A percentile compares a stretch with the other conserved stretches of the same genome.
These are phyloP conservation scores for Ellobius talpinus DNA, from an alignment of 2,113 vertebrate genomes.

Conservation along the genomic window DNA sequence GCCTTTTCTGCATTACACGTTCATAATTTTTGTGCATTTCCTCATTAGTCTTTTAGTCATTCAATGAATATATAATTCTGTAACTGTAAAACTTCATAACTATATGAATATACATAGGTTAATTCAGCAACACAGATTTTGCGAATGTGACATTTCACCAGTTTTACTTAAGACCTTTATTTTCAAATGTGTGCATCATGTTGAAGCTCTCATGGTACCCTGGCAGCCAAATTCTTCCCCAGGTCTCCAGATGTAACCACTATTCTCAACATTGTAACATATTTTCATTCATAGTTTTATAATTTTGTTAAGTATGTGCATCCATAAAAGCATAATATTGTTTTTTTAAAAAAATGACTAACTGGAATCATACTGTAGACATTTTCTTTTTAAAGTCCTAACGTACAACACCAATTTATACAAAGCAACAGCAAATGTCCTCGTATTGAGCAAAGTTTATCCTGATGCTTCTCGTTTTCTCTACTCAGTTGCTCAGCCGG, in stretches of 20 bases:
- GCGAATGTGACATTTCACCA: not conserved
- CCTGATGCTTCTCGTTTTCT: not conserved
- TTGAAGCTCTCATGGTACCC: not conserved
- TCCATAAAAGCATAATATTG: slow-evolving; percentile 32
- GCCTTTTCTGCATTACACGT: not conserved
- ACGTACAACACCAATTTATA: not conserved
- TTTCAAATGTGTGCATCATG: slow-evolving; percentile 7
- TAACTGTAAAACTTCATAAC: not conserved
- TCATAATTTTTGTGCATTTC: not conserved
- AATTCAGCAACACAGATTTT: not conserved
- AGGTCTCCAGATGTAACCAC: slow-evolving; percentile 31
- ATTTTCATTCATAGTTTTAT: slow-evolving; percentile 58
- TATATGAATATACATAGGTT: not conserved
- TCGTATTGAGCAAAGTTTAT: not conserved
- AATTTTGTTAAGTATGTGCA: slow-evolving; percentile 51
- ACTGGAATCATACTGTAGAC: slow-evolving; percentile 8
- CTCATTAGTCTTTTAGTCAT: not conserved
- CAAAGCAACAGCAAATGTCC: not conserved
- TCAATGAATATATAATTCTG: not conserved
- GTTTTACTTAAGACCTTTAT: slow-evolving; percentile 18
- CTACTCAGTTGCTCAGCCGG: not conserved
- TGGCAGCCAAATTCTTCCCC: not conserved
- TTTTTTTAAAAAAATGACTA: slow-evolving; percentile 40
- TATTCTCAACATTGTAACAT: slow-evolving; percentile 40
- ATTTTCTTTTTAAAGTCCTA: slow-evolving; percentile 43